A percentile compares a stretch with the other conserved stretches of the same genome.
Conservation (phyloP, 2,888 invertebrate genomes). For the Agriotes lineatus region DNA sequence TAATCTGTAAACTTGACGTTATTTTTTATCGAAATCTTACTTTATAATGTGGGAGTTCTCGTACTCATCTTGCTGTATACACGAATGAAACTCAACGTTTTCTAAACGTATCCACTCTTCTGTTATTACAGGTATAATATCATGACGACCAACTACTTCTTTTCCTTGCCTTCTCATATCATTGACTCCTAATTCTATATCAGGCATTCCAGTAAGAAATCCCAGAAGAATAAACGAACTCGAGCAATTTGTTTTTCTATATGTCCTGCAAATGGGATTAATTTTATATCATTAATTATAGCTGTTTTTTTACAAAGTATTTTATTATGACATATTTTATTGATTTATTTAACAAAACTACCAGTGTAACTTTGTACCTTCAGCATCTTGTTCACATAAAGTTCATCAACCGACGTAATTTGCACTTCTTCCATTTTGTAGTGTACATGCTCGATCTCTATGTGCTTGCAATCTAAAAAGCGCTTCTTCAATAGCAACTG, state of each 20-base stretch:
- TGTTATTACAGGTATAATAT: constrained; percentile 98
- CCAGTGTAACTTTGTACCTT: constrained; percentile 75
- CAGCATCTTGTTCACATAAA: constrained; percentile 88
- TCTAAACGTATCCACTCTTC: constrained; percentile 99
- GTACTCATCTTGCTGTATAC: constrained; percentile 93
- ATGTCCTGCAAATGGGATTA: constrained; percentile 60
- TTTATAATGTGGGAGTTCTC: constrained; percentile 86
- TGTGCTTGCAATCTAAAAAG: constrained; percentile 88
- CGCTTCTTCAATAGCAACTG: constrained; percentile 91
- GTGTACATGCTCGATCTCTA: constrained; percentile 86
- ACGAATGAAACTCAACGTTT: constrained; percentile 93
- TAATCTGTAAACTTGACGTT: neutral
- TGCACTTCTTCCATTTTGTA: constrained; percentile 98
- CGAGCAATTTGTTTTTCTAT: constrained; percentile 93
- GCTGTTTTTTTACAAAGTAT: too few species aligned
- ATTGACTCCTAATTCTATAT: constrained; percentile 96
- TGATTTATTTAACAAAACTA: too few species aligned
- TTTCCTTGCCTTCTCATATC: constrained; percentile 98
- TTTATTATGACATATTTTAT: too few species aligned
- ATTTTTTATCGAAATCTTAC: constrained; percentile 66
- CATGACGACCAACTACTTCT: constrained; percentile 98
- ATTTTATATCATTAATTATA: too few species aligned
- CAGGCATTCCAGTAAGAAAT: constrained; percentile 96
- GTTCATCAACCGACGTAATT: constrained; percentile 92
- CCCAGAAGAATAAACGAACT: constrained; percentile 96